phyloP scores from a whole-genome alignment of 2,888 invertebrate species.

The Harpalus rufipes region DNA sequence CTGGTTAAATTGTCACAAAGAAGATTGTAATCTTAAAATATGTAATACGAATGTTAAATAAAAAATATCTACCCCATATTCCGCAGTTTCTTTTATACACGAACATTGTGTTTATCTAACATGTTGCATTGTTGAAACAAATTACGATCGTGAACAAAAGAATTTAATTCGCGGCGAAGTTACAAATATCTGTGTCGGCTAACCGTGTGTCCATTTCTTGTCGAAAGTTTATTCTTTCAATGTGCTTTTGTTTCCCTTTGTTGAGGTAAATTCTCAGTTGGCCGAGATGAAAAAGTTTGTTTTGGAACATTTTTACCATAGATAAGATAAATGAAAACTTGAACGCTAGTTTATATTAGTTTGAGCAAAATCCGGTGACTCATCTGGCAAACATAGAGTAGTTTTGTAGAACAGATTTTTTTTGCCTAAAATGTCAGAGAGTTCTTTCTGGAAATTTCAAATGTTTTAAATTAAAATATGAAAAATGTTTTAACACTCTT shows the following conservation, averaged over 20 bases:
- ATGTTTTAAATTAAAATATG: neutral
- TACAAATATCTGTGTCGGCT: conserved; percentile 17
- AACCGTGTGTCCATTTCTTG: conserved; percentile 22
- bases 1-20: neutral
- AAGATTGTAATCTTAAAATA: neutral
- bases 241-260: conserved; percentile 42
- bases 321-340: conserved; percentile 49
- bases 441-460: neutral
- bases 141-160: conserved; percentile 52
- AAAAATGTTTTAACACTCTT: neutral
- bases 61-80: neutral
- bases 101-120: conserved; percentile 3
- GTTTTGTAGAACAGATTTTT: conserved; percentile 28
- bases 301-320: conserved; percentile 41
- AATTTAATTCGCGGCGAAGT: conserved; percentile 35
- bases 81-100: conserved; percentile 2
- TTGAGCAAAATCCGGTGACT: conserved; percentile 6
- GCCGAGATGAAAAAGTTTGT: conserved; percentile 48
- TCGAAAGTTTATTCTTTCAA: conserved; percentile 39
- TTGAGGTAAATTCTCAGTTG: conserved; percentile 49
- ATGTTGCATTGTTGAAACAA: conserved; percentile 33
- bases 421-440: conserved; percentile 20
- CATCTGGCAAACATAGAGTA: neutral
- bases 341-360: conserved; percentile 13
- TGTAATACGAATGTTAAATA: conserved; percentile 6